phyloP scores from a whole-genome alignment of 2,113 vertebrate species.

The Anthoscopus minutus region DNA sequence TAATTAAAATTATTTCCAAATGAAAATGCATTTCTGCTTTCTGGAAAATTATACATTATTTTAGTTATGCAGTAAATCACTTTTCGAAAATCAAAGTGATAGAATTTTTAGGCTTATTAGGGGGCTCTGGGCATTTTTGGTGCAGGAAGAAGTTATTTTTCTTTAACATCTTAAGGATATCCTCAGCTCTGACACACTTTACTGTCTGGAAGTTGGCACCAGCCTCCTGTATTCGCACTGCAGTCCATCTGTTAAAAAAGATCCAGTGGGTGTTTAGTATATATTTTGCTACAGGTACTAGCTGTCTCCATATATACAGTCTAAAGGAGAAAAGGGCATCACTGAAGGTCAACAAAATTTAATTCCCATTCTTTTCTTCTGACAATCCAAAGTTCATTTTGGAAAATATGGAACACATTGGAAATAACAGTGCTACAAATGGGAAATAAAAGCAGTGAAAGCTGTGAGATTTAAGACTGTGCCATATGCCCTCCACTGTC shows the following conservation, averaged over 20 bases:
- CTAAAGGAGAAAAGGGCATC: not conserved
- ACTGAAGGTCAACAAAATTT: not conserved
- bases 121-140: not conserved
- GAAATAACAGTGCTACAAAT: not conserved
- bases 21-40: not conserved
- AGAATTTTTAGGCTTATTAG: not conserved
- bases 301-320: not conserved
- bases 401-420: not conserved
- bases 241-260: constrained; percentile 75
- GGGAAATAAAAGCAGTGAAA: not conserved
- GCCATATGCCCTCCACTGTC: not conserved
- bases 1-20: not conserved
- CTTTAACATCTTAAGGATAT: not conserved
- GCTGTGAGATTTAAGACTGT: not conserved
- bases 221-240: not conserved
- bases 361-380: not conserved
- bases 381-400: not conserved
- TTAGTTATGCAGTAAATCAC: not conserved
- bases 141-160: not conserved
- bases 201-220: not conserved
- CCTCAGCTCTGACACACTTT: not conserved
- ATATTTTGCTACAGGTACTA: constrained; percentile 19
- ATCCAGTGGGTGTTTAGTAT: constrained; percentile 23
- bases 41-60: not conserved
- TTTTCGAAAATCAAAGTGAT: not conserved